phyloP scores from a whole-genome alignment of 2,888 invertebrate species.

The Lepas anatifera region DNA sequence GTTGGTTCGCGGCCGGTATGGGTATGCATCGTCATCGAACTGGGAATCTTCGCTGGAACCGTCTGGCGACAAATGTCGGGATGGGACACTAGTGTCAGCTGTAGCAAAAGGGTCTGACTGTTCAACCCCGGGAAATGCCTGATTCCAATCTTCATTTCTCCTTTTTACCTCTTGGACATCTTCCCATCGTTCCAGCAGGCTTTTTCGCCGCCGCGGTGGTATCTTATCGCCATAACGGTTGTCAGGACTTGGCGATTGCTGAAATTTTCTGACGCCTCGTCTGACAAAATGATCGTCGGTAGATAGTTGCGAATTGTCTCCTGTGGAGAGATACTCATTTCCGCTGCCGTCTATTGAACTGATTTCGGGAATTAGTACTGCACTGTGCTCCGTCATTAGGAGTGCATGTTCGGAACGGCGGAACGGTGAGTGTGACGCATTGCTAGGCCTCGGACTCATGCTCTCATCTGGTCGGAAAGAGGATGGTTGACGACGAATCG shows the following conservation, averaged over 20 bases:
- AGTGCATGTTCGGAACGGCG: not conserved
- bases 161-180: not conserved
- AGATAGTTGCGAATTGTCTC: not conserved
- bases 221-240: not conserved
- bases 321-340: not conserved
- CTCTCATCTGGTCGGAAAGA: not conserved
- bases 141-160: too few species aligned
- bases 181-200: slow-evolving; percentile 5
- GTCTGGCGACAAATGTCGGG: not conserved
- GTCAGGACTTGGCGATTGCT: not conserved
- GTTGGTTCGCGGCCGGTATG: not conserved
- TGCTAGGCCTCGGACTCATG: too few species aligned
- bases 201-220: not conserved
- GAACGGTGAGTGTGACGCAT: not conserved
- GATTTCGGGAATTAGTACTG: not conserved
- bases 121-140: too few species aligned
- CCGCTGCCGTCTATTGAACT: not conserved
- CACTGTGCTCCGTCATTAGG: not conserved
- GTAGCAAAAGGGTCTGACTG: too few species aligned
- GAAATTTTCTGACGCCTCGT: not conserved
- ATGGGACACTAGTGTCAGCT: too few species aligned
- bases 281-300: not conserved
- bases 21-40: slow-evolving; percentile 6
- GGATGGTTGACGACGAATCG: not conserved
- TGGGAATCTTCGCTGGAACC: not conserved